phyloP scores from a whole-genome alignment of 1,140 invertebrate species.

The Odontomachus brunneus region DNA sequence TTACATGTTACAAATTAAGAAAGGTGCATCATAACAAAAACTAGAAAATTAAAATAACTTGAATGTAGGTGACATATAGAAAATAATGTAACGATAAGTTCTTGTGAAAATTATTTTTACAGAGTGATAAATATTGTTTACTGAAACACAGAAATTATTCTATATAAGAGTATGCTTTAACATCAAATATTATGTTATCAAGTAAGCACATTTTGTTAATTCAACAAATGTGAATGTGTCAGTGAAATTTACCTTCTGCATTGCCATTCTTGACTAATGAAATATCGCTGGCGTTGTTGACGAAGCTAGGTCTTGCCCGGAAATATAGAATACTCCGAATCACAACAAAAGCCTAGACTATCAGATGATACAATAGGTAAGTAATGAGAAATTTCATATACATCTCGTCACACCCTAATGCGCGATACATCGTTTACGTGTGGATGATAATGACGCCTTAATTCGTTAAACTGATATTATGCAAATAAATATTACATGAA shows the following conservation, averaged over 20 bases:
- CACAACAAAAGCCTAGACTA: slow-evolving; percentile 80
- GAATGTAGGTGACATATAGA: slow-evolving; percentile 22
- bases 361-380: slow-evolving; percentile 73
- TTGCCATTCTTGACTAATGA: slow-evolving; percentile 77
- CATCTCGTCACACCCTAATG: slow-evolving; percentile 55
- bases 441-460: slow-evolving; percentile 51
- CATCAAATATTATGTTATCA: slow-evolving; percentile 54
- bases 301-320: slow-evolving; percentile 75
- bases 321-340: slow-evolving; percentile 75
- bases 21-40: slow-evolving; percentile 33
- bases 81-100: slow-evolving; percentile 21
- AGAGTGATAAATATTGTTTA: slow-evolving; percentile 58
- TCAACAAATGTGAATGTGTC: slow-evolving; percentile 58
- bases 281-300: slow-evolving; percentile 75
- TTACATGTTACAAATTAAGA: slow-evolving; percentile 18
- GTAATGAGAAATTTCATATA: slow-evolving; percentile 55
- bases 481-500: slow-evolving; percentile 74
- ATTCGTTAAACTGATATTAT: slow-evolving; percentile 63
- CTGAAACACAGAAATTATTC: slow-evolving; percentile 61
- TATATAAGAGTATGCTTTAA: slow-evolving; percentile 55
- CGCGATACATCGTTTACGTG: slow-evolving; percentile 40
- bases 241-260: slow-evolving; percentile 80
- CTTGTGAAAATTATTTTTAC: slow-evolving; percentile 17
- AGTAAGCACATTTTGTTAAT: slow-evolving; percentile 66
- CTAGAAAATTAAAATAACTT: slow-evolving; percentile 36